phyloP scores from a whole-genome alignment of 2,888 invertebrate genomes.

The Phaonia tiefii region DNA sequence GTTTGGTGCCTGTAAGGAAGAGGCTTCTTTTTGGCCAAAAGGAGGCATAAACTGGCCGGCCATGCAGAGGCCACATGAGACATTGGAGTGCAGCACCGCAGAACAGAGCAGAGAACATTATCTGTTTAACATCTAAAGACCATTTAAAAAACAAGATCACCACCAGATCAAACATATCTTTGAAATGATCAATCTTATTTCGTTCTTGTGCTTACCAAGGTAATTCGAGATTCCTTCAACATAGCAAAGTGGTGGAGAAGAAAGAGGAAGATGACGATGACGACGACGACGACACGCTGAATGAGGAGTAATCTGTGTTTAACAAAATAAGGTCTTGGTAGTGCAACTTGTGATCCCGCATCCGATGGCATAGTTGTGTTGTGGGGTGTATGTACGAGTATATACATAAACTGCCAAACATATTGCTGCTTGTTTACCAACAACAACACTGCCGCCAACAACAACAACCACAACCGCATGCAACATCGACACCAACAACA shows the following conservation, averaged over 20 bases:
- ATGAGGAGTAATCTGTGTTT: constrained; percentile 25
- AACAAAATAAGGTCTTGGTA: constrained; percentile 35
- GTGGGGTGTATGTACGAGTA: too few relatives aligned
- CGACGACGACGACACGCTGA: too few relatives aligned
- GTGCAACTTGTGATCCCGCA: constrained; percentile 23
- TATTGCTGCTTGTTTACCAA: constrained; percentile 62
- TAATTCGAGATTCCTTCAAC: constrained; percentile 63
- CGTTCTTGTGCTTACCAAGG: constrained; percentile 39
- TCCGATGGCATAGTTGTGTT: constrained; percentile 40
- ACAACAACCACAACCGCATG: neutral
- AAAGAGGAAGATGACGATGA: too few relatives aligned
- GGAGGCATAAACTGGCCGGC: neutral
- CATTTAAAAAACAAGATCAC: constrained; percentile 65
- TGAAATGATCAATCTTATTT: constrained; percentile 65
- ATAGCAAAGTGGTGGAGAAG: too few relatives aligned
- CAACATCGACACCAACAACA: too few relatives aligned
- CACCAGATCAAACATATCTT: constrained; percentile 61
- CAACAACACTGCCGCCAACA: constrained; percentile 21
- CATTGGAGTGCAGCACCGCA: constrained; percentile 22
- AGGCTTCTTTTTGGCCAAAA: constrained; percentile 11
- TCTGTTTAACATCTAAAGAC: constrained; percentile 62
- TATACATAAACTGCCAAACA: constrained; percentile 61
- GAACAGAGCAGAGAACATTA: constrained; percentile 51
- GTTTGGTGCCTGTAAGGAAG: neutral
- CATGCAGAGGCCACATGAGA: constrained; percentile 8